phyloP scores from a whole-genome alignment of 2,113 vertebrate genomes.

The Eupsittula cactorum region DNA sequence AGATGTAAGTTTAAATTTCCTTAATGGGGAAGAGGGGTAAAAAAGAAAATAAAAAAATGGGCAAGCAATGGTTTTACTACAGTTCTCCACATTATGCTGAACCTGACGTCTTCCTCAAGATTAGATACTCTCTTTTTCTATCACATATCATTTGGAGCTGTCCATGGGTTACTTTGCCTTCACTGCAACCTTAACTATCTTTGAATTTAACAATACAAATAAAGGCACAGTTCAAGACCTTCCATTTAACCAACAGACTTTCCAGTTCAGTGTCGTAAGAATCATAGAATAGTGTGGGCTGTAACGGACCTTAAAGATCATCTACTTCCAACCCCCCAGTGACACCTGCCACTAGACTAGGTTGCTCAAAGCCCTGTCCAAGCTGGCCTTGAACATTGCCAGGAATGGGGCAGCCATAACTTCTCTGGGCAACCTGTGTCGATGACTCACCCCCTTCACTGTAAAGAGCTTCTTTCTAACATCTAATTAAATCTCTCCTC shows the following conservation, averaged over 20 bases:
- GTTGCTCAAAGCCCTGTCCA: background rate
- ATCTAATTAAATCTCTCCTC: background rate
- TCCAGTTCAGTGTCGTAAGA: background rate
- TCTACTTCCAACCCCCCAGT: background rate
- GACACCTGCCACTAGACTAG: background rate
- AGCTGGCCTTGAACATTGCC: background rate
- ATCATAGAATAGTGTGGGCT: background rate
- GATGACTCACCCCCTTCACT: background rate
- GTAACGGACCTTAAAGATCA: background rate
- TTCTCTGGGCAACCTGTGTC: background rate
- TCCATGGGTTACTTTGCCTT: background rate
- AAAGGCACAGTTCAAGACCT: background rate
- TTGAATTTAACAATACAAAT: background rate
- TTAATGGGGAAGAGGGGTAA: accelerated
- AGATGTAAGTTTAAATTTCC: background rate
- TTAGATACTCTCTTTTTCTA: background rate
- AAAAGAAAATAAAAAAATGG: background rate
- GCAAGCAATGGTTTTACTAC: background rate
- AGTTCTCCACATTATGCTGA: background rate
- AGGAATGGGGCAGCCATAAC: background rate
- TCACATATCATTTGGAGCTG: background rate
- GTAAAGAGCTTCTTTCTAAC: background rate
- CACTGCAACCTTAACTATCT: background rate
- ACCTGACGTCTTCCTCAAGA: background rate
- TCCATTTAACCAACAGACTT: background rate